phyloP scores from a whole-genome alignment of 2,113 vertebrate genomes.

The Zapornia atra region DNA sequence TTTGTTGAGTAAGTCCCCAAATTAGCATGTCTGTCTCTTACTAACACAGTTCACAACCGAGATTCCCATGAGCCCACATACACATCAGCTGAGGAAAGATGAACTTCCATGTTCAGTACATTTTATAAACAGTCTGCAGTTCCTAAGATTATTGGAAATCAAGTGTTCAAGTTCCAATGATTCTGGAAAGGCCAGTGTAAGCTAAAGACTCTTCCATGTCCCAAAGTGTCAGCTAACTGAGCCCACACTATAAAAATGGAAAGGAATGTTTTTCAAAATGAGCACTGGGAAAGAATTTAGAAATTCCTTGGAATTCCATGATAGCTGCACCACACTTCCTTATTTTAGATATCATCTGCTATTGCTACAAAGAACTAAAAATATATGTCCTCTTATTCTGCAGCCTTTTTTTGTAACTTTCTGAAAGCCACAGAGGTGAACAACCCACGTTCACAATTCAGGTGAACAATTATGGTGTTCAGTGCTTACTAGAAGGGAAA shows the following conservation, averaged over 20 bases:
- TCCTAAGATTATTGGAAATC: neutral
- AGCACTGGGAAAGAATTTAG: neutral
- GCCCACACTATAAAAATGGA: neutral
- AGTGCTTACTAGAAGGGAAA: neutral
- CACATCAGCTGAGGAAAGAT: neutral
- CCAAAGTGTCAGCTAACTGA: neutral
- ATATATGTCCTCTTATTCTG: neutral
- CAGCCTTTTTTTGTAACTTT: neutral
- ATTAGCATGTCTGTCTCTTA: neutral
- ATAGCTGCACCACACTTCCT: neutral
- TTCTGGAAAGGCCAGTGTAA: neutral
- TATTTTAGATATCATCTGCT: neutral
- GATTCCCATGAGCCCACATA: neutral
- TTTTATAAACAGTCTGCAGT: neutral
- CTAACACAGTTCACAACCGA: neutral
- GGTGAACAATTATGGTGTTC: neutral
- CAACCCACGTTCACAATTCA: too few species aligned
- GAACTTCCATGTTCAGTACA: neutral
- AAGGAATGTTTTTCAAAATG: neutral
- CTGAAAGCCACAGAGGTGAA: neutral
- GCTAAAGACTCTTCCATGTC: neutral
- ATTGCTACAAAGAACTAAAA: neutral
- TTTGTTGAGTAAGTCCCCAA: neutral
- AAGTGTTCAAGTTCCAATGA: neutral
- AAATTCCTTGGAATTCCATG: neutral